Evolutionary conservation across 2,113 vertebrate species (phyloP).

Genomic region (Panurus biarmicus): DNA sequence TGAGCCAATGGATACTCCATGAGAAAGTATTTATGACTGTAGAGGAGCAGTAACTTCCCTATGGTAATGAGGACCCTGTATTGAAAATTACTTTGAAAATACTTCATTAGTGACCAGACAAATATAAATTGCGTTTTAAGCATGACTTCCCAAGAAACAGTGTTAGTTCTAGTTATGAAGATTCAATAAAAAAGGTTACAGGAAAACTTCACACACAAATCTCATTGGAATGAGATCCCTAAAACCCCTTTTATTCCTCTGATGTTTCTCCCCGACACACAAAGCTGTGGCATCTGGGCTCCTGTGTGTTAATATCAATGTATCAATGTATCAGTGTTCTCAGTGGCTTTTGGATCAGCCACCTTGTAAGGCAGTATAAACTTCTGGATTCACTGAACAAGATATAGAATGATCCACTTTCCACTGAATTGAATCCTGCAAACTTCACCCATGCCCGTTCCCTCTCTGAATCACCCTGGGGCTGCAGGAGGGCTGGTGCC

Average conservation of each 20-base stretch:
- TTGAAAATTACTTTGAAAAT: neutral
- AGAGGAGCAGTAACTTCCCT: neutral
- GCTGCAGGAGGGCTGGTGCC: neutral
- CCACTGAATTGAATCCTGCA: neutral
- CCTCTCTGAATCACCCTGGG: neutral
- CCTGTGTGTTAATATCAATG: accelerated
- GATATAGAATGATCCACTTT: neutral
- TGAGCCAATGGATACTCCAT: neutral
- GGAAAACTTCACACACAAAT: neutral
- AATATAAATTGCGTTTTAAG: neutral
- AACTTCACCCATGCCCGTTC: neutral
- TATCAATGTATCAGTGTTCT: neutral
- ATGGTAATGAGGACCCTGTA: neutral
- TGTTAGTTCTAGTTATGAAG: neutral
- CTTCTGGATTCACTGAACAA: neutral
- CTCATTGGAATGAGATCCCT: neutral
- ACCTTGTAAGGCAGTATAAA: accelerated
- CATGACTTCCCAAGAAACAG: neutral
- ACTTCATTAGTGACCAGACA: neutral
- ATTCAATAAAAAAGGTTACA: neutral
- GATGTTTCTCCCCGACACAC: neutral
- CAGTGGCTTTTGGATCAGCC: neutral
- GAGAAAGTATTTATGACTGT: neutral
- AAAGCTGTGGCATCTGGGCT: neutral
- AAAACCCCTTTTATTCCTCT: neutral